Conservation (phyloP, 2,113 vertebrate species). For the Apodemus speciosus region DNA sequence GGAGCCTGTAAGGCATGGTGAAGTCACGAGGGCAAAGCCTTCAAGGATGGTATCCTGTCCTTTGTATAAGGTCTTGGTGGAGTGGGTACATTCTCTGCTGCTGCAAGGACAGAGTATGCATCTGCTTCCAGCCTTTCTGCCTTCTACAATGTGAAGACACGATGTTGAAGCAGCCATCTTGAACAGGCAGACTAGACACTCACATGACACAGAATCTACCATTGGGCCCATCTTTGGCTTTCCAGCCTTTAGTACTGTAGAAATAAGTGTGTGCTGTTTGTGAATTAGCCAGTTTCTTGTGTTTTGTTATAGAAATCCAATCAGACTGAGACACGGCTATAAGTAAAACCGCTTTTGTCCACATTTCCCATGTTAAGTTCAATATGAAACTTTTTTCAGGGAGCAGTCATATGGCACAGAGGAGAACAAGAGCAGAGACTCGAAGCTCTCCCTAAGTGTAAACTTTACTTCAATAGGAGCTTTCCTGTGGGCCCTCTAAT, state of each 20-base stretch:
- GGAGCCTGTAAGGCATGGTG: neutral
- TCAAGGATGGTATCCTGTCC: neutral
- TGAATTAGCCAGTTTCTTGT: neutral
- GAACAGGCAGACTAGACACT: neutral
- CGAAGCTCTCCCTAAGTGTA: neutral
- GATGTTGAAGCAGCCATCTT: neutral
- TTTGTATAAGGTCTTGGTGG: neutral
- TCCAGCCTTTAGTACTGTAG: neutral
- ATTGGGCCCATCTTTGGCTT: neutral
- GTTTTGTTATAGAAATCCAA: neutral
- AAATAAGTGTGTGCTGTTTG: neutral
- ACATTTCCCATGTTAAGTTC: too few relatives aligned
- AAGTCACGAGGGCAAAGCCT: neutral
- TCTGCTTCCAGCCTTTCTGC: too few relatives aligned
- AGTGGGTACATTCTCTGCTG: neutral
- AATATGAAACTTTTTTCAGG: neutral
- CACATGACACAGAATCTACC: neutral
- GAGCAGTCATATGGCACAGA: neutral
- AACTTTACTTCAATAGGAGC: neutral
- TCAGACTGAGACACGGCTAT: neutral
- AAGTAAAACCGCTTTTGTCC: neutral
- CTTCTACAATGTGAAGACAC: too few relatives aligned
- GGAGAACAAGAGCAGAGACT: neutral
- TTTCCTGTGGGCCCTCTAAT: neutral
- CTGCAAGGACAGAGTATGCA: neutral